phyloP scores from a whole-genome alignment of 2,113 vertebrate species.

The Lepidiolamprologus cunningtoni region DNA sequence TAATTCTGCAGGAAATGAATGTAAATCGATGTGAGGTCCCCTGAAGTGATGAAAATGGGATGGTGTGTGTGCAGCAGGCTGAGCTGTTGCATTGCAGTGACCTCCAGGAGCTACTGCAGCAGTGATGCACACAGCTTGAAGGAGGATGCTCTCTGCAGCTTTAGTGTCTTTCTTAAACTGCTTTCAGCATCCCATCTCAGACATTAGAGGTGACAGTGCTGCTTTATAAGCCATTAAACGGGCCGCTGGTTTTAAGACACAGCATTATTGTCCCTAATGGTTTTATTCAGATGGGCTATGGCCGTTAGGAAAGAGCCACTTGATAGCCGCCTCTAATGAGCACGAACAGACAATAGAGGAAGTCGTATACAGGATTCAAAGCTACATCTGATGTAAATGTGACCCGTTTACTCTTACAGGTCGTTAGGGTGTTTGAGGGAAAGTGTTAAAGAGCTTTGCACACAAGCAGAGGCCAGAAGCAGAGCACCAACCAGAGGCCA shows the following conservation, averaged over 20 bases:
- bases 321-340: neutral
- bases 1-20: neutral
- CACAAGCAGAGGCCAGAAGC: neutral
- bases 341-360: neutral
- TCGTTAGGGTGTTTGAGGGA: neutral
- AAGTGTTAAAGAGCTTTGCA: neutral
- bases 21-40: neutral
- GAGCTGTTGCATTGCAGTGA: conserved; percentile 42
- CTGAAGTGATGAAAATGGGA: neutral
- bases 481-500: neutral
- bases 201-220: neutral
- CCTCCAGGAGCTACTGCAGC: conserved; percentile 27
- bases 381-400: neutral
- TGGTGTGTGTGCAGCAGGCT: neutral
- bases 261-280: neutral
- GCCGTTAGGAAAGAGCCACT: neutral
- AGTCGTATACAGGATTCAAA: neutral
- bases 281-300: neutral
- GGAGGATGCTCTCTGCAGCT: neutral
- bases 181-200: neutral
- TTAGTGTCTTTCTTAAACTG: neutral
- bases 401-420: neutral
- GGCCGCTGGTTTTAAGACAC: neutral
- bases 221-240: neutral
- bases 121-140: neutral